Conservation (phyloP, 2,888 invertebrate genomes). For the Myopa testacea region DNA sequence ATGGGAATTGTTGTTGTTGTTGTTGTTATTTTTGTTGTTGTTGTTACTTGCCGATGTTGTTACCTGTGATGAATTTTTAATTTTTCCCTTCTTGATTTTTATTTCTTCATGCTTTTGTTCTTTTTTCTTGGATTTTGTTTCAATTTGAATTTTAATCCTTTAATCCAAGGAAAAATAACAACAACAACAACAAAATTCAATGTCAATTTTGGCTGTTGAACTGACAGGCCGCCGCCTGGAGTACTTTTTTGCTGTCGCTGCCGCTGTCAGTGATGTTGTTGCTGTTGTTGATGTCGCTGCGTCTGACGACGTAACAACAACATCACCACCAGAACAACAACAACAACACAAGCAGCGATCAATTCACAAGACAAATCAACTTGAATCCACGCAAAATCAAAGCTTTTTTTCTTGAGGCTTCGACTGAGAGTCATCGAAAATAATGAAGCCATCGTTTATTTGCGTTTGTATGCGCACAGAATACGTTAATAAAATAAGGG, state of each 20-base stretch:
- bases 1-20: background rate
- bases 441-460: constrained; percentile 52
- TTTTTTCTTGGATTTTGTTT: background rate
- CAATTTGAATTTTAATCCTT: background rate
- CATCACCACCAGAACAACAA: background rate
- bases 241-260: constrained; percentile 37
- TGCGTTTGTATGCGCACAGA: constrained; percentile 35
- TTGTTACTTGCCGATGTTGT: background rate
- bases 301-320: constrained; percentile 16
- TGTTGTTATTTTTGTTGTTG: background rate
- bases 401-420: constrained; percentile 46
- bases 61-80: constrained; percentile 1
- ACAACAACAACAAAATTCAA: constrained; percentile 48
- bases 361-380: constrained; percentile 12
- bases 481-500: constrained; percentile 12
- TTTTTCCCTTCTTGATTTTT: background rate
- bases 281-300: background rate
- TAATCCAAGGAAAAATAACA: background rate
- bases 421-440: constrained; percentile 40
- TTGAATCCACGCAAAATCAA: background rate
- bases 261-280: constrained; percentile 14
- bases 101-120: background rate
- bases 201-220: constrained; percentile 49
- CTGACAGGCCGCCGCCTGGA: constrained; percentile 24
- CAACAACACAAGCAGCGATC: constrained; percentile 13